phyloP scores from a whole-genome alignment of 2,888 invertebrate genomes.

The Lypha dubia region DNA sequence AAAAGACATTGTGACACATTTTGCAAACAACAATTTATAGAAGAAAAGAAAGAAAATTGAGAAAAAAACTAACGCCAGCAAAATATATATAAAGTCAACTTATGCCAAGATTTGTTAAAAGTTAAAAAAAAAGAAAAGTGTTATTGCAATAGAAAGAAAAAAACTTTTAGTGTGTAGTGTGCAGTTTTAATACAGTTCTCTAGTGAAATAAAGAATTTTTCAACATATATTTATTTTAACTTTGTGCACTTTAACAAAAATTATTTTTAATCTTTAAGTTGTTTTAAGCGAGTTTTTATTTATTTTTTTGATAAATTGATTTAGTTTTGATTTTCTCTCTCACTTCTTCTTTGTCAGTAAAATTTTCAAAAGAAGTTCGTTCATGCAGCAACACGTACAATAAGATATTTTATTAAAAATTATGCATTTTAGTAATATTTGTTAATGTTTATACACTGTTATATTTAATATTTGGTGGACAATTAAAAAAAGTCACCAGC shows the following conservation, averaged over 20 bases:
- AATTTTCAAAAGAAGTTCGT: too few relatives aligned
- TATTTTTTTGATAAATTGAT: neutral
- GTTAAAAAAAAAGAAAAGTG: slow-evolving; percentile 27
- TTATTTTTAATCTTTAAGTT: neutral
- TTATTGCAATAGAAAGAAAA: slow-evolving; percentile 31
- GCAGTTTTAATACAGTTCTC: slow-evolving; percentile 15
- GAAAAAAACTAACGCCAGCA: too few relatives aligned
- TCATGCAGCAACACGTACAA: too few relatives aligned
- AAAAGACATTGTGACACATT: slow-evolving; percentile 65
- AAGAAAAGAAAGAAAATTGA: slow-evolving; percentile 35
- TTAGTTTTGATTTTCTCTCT: too few relatives aligned
- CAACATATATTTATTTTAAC: slow-evolving; percentile 14
- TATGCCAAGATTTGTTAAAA: slow-evolving; percentile 54
- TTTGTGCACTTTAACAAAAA: neutral
- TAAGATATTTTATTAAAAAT: too few relatives aligned
- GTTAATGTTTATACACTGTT: too few relatives aligned
- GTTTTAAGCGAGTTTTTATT: neutral
- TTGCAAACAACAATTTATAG: slow-evolving; percentile 35
- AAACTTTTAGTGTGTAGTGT: slow-evolving; percentile 7
- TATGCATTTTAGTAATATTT: too few relatives aligned
- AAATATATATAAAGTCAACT: slow-evolving; percentile 54
- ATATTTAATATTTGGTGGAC: too few relatives aligned
- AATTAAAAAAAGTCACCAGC: too few relatives aligned
- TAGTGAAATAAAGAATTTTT: neutral
- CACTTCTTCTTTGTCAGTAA: too few relatives aligned